phyloP scores from a whole-genome alignment of 2,113 vertebrate genomes.

The Crotophaga sulcirostris region DNA sequence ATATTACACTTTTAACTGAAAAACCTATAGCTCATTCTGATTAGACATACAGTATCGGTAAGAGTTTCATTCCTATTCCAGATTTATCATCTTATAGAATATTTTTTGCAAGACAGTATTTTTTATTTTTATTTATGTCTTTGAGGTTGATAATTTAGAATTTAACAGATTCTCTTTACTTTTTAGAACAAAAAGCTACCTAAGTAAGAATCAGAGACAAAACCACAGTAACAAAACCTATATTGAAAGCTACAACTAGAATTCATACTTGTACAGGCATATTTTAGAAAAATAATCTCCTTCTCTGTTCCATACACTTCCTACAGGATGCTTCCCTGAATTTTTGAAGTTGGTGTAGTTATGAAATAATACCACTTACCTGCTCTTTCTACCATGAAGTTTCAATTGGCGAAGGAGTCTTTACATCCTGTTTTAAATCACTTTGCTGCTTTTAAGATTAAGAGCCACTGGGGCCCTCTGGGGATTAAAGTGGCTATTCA shows the following conservation, averaged over 20 bases:
- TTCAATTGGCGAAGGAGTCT: background rate
- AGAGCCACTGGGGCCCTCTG: background rate
- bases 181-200: background rate
- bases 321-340: background rate
- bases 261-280: background rate
- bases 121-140: background rate
- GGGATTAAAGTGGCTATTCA: background rate
- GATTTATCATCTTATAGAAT: background rate
- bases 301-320: background rate
- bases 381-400: background rate
- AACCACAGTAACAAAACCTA: background rate
- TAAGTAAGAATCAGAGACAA: background rate
- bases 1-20: background rate
- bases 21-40: background rate
- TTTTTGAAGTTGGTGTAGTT: background rate
- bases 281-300: background rate
- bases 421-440: background rate
- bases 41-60: background rate
- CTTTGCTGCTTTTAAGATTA: conserved; percentile 14
- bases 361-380: background rate
- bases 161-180: background rate
- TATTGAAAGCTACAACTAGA: background rate
- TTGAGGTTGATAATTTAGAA: conserved; percentile 9
- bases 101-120: background rate
- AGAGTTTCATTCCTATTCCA: background rate